These are phyloP conservation scores for Cryptoprocta ferox DNA, from an alignment of 2,797 vertebrate species.

Conservation along the genomic window DNA sequence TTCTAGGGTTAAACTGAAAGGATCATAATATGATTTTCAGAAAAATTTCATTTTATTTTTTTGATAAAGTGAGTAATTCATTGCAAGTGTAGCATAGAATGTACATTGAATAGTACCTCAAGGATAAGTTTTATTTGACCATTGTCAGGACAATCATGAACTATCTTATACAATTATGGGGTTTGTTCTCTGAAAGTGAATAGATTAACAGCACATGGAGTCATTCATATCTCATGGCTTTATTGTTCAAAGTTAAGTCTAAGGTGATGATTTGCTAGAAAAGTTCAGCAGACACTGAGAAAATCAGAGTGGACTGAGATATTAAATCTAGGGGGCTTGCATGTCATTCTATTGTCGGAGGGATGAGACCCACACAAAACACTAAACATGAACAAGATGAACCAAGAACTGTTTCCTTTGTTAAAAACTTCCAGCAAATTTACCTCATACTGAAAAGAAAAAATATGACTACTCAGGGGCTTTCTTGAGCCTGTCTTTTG, in stretches of 20 bases:
- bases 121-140: slow-evolving; percentile 6
- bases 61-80: not conserved
- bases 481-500: slow-evolving; percentile 56
- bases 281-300: slow-evolving; percentile 54
- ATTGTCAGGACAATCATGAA: not conserved
- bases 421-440: slow-evolving; percentile 66
- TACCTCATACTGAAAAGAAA: slow-evolving; percentile 68
- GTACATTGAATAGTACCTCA: not conserved
- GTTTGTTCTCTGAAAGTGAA: not conserved
- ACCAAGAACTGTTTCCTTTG: slow-evolving; percentile 61
- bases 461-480: slow-evolving; percentile 58
- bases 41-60: not conserved
- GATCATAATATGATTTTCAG: slow-evolving; percentile 37
- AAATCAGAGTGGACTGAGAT: slow-evolving; percentile 23
- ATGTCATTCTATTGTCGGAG: slow-evolving; percentile 54
- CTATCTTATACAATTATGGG: not conserved
- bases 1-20: not conserved
- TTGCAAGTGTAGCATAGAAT: not conserved
- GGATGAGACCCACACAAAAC: not conserved
- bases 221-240: slow-evolving; percentile 18
- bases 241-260: slow-evolving; percentile 61
- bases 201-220: slow-evolving; percentile 39
- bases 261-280: slow-evolving; percentile 60
- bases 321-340: slow-evolving; percentile 67
- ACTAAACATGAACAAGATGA: not conserved